phyloP scores from a whole-genome alignment of 2,888 invertebrate genomes.

The Dinocampus coccinellae region DNA sequence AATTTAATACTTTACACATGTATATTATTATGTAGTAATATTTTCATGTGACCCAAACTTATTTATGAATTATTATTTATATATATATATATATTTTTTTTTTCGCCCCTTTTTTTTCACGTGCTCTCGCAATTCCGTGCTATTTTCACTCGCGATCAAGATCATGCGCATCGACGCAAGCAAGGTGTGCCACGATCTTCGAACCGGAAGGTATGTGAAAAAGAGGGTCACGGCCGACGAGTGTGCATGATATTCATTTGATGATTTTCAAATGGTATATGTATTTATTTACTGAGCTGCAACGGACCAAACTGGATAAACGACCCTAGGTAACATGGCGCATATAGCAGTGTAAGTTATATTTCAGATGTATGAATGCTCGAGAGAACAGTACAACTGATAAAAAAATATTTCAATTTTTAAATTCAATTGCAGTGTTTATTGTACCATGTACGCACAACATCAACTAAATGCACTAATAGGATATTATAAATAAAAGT shows the following conservation, averaged over 20 bases:
- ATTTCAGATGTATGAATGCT: background rate
- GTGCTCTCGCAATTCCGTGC: constrained; percentile 38
- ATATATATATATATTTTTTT: too few species aligned
- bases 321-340: background rate
- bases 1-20: background rate
- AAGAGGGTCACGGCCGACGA: constrained; percentile 55
- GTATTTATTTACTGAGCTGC: background rate
- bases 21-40: background rate
- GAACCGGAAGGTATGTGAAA: constrained; percentile 45
- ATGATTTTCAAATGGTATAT: constrained; percentile 4
- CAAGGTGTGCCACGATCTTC: constrained; percentile 42
- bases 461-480: background rate
- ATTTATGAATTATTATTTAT: background rate
- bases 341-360: background rate
- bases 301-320: constrained; percentile 22
- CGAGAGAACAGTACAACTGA: background rate
- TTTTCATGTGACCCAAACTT: background rate
- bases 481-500: background rate
- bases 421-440: background rate
- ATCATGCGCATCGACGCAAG: constrained; percentile 45
- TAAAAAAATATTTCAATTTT: background rate
- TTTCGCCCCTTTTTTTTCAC: constrained; percentile 35
- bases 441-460: background rate
- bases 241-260: constrained; percentile 11
- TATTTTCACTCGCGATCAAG: constrained; percentile 51